Percentiles rank a stretch among this genome's conserved stretches.
Evolutionary conservation across 2,888 invertebrate species (phyloP).

Genomic region (Stomorhina lunata): DNA sequence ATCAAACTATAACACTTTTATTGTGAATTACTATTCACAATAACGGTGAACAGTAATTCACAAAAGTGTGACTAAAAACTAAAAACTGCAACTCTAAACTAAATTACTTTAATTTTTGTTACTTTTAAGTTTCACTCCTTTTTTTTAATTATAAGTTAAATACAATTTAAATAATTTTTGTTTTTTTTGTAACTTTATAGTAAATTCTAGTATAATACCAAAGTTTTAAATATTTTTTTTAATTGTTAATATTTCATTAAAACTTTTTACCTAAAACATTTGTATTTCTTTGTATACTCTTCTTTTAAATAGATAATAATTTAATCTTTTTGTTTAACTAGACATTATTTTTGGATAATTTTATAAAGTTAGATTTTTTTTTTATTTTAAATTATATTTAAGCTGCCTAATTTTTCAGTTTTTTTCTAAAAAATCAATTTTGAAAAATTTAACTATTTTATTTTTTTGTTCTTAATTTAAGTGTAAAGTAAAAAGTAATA

Average conservation of each 20-base stretch:
- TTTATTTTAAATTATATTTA: constrained; percentile 48
- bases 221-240: constrained; percentile 72
- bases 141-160: constrained; percentile 29
- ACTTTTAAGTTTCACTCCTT: constrained; percentile 4
- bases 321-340: constrained; percentile 32
- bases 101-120: constrained; percentile 19
- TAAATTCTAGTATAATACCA: constrained; percentile 78
- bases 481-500: constrained; percentile 30
- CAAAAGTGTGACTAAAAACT: no score
- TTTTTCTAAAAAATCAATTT: constrained; percentile 65
- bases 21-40: no score
- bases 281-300: constrained; percentile 60
- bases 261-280: constrained; percentile 62
- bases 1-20: constrained; percentile 25
- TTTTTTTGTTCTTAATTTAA: constrained; percentile 43
- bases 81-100: not conserved
- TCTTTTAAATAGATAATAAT: constrained; percentile 45
- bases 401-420: constrained; percentile 62
- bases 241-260: constrained; percentile 61
- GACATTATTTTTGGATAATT: not conserved
- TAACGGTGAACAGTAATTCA: no score
- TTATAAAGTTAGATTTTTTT: not conserved
- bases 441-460: constrained; percentile 42
- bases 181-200: constrained; percentile 48
- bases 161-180: constrained; percentile 15